phyloP scores from a whole-genome alignment of 2,888 invertebrate genomes.

The Acronicta alni region DNA sequence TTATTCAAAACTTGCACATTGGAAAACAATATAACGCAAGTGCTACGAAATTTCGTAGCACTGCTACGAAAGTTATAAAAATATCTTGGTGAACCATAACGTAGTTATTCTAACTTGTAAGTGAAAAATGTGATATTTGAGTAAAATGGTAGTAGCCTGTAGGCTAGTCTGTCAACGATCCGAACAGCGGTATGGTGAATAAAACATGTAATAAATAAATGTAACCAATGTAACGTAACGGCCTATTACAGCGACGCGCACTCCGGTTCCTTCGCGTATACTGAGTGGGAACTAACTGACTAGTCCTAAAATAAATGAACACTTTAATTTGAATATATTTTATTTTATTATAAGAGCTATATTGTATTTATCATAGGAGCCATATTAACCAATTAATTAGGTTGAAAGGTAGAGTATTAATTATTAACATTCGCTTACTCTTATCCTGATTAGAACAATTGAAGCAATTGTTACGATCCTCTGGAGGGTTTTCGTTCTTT shows the following conservation, averaged over 20 bases:
- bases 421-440: no score
- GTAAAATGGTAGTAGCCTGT: constrained; percentile 24
- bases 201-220: constrained; percentile 87
- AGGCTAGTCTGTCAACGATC: constrained; percentile 62
- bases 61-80: constrained; percentile 27
- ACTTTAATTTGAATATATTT: no score
- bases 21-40: no score
- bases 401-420: no score
- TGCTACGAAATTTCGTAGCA: constrained; percentile 48
- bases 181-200: constrained; percentile 73
- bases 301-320: neutral
- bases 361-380: no score
- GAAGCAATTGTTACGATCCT: no score
- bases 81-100: neutral
- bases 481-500: no score
- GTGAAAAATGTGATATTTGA: constrained; percentile 31
- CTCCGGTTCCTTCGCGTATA: constrained; percentile 33
- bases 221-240: constrained; percentile 77
- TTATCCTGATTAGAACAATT: no score
- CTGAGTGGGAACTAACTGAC: constrained; percentile 25
- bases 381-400: no score
- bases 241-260: constrained; percentile 66
- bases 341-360: no score
- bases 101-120: neutral
- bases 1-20: no score